Evolutionary conservation across 1,140 invertebrate genomes (phyloP), one percentile per base, ranked within the genome.

Genomic region (Penaeus chinensis): DNA sequence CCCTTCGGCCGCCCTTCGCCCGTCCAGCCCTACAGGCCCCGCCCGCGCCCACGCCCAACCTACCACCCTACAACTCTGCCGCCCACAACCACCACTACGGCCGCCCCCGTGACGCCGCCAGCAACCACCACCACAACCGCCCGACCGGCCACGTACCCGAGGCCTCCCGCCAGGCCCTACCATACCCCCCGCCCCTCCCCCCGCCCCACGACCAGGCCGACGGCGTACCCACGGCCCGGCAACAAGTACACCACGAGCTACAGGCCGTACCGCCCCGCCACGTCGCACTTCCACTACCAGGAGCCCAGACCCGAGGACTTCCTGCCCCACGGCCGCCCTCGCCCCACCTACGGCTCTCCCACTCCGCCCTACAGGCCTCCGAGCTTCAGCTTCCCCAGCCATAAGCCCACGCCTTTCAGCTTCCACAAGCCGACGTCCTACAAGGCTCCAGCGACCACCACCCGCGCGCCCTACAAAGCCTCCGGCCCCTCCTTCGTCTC

Each of bases 271-370:
- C 79, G 63, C 32, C 85, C 85, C 4, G 77, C 85, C 8, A 82
- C 69, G 20, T 87, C 85, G n/a, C 71, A 87, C 27, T 37, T 87
- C 60, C 66, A 87, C 47, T n/a, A 81, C n/a, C 22, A 74, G 37
- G 85, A 87, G 37, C 85, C 85, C 3, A 82, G 62, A 62, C 85
- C 85, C 62, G 85, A 87, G 66, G 66, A 87, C 20, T 82, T 62
- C 27, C 82, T 69, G 24, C 85, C 85, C 19, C 13, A 66, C 54
- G 69, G n/a, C 22, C 63, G 24, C 60, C 78, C 78, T 54, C 69
- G 78, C 32, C 47, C 85, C 24, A 24, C 27, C 22, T 81, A 69
- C 37, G 62, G 61, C 20, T 60, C 60, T 20, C 83, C 83, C 22
- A 47, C 83, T 1, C 66, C 16, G 27, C 69, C 24, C 54, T 62